Evolutionary conservation across 2,888 invertebrate genomes (phyloP), one percentile per base, ranked within the genome.

Genomic region (Drosophila meridionalis): DNA sequence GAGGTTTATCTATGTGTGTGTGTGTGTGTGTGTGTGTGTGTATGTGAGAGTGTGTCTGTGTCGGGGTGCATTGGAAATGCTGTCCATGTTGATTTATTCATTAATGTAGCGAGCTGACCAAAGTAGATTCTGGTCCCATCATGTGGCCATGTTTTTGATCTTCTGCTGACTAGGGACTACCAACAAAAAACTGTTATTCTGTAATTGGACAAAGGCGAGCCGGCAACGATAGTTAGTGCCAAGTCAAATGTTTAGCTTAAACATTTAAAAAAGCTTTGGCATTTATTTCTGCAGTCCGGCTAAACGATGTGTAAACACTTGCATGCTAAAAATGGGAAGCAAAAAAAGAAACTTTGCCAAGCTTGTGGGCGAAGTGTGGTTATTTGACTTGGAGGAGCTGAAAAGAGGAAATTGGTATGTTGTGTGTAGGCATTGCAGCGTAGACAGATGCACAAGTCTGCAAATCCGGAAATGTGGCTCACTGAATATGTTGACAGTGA

Each of bases 401-500:
- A 28, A 30, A 34, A 26, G 47, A 43, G 59, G 42, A 67, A 60
- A 67, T 72, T 55, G 34, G 53, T 64, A 34, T 68, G 61, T 38
- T 32, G 50, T 34, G 53, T 69, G 57, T 47, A 60, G 52, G 65
- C 56, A 60, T 50, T 66, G 76, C 50, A 55, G n/a, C 50, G 66
- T 62, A 57, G 70, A 73, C 78, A 86, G 83, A 86, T 78, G 76
- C 69, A 66, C 64, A 52, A 70, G 76, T 76, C 83, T 72, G 78
- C 62, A 71, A 78, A 78, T 75, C 86, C 86, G 86, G 88, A 88
- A 86, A 86, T 85, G 86, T 85, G 87, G 77, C 77, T 80, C 74
- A 79, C 83, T 81, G 72, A 81, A 84, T 78, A 72, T 76, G 80
- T 74, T 77, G 81, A 68, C 74, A 80, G 87, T 73, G 80, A 87